phyloP scores from a whole-genome alignment of 2,113 vertebrate species.

The Ifrita kowaldi region DNA sequence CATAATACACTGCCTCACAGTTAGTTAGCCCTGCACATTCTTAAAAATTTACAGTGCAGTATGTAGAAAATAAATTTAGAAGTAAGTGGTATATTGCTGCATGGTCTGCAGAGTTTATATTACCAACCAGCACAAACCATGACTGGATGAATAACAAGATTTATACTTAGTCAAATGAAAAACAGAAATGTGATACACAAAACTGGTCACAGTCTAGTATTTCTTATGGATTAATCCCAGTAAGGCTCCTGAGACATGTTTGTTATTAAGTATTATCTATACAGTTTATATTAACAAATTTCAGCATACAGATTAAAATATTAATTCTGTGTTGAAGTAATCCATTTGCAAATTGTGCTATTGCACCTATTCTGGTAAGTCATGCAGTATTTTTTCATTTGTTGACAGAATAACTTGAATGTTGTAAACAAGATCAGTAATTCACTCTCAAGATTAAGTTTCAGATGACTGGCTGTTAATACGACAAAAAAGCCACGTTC shows the following conservation, averaged over 20 bases:
- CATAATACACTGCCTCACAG: neutral
- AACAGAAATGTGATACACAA: neutral
- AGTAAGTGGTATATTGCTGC: neutral
- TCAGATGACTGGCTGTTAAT: neutral
- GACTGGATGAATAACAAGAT: neutral
- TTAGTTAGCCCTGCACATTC: neutral
- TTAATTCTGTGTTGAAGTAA: neutral
- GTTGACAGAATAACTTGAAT: neutral
- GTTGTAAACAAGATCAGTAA: neutral
- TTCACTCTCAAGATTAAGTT: conserved; percentile 2
- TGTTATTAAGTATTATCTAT: neutral
- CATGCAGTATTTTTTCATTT: neutral
- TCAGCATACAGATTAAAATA: neutral
- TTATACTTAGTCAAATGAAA: neutral
- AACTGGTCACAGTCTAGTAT: neutral
- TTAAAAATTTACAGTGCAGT: neutral
- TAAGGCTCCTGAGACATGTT: neutral
- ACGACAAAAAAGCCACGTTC: neutral
- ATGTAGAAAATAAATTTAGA: neutral
- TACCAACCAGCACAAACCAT: neutral
- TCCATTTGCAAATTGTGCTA: neutral
- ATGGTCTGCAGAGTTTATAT: neutral
- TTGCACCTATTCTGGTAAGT: neutral
- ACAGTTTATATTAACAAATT: neutral
- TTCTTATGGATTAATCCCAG: neutral